phyloP scores from a whole-genome alignment of 1,140 invertebrate genomes.

The Scaptomyza pallida region DNA sequence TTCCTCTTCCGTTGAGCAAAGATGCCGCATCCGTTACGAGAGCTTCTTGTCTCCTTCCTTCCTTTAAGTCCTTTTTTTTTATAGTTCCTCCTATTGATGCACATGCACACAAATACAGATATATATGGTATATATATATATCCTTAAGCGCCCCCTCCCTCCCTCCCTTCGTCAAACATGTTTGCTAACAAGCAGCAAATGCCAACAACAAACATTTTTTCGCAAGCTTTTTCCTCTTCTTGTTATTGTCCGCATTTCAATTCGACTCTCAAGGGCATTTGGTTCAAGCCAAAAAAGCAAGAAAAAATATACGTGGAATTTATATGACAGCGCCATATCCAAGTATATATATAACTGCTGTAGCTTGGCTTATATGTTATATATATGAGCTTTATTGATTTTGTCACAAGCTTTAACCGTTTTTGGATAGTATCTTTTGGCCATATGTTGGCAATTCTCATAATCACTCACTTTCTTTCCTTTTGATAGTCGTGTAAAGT shows the following conservation, averaged over 20 bases:
- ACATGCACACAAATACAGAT: conserved; percentile 10
- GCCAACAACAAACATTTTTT: conserved; percentile 37
- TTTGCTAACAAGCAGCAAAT: conserved; percentile 45
- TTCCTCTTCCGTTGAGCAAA: conserved; percentile 77
- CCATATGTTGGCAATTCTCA: conserved; percentile 32
- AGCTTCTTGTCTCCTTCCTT: conserved; percentile 24
- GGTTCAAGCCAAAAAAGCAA: conserved; percentile 36
- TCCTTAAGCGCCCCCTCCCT: conserved; percentile 1
- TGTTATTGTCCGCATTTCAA: conserved; percentile 28
- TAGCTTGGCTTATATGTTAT: conserved; percentile 35
- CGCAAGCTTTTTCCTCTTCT: conserved; percentile 33
- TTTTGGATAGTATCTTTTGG: background rate
- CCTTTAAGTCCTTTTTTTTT: background rate
- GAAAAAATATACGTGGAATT: too few relatives aligned
- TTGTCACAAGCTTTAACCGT: conserved; percentile 2
- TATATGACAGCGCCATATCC: conserved; percentile 45
- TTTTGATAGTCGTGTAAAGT: too few relatives aligned
- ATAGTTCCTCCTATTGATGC: conserved; percentile 30
- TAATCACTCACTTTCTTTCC: too few relatives aligned
- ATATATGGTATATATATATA: conserved; percentile 10
- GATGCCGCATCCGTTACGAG: conserved; percentile 70
- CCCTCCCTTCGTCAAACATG: too few relatives aligned
- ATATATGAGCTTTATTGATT: conserved; percentile 63
- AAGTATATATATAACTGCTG: conserved; percentile 43
- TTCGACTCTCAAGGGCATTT: conserved; percentile 67